A percentile compares a stretch with the other conserved stretches of the same genome.
Conservation (phyloP, 2,113 vertebrate species). For the Natator depressus region DNA sequence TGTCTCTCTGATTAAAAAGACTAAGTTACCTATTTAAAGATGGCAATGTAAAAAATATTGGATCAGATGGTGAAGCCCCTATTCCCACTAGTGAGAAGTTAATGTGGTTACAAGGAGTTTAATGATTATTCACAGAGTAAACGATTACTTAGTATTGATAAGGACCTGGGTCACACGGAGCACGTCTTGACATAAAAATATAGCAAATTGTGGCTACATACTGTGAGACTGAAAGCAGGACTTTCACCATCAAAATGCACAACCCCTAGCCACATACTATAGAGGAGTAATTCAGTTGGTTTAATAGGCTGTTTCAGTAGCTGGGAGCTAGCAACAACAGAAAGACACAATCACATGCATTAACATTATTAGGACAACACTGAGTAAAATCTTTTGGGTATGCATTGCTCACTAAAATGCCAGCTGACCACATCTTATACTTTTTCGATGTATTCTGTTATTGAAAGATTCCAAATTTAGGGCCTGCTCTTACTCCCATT, state of each 20-base stretch:
- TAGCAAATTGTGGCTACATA: neutral
- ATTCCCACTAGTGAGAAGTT: accelerated
- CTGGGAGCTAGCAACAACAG: neutral
- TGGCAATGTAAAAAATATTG: neutral
- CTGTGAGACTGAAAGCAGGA: neutral
- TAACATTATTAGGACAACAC: neutral
- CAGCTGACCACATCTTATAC: neutral
- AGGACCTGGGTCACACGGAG: neutral
- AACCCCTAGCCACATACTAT: neutral
- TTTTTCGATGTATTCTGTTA: neutral
- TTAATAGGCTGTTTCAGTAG: neutral
- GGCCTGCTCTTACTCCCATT: neutral
- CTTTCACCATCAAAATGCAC: neutral
- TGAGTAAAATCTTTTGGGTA: neutral
- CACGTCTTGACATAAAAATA: neutral
- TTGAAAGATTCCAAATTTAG: neutral
- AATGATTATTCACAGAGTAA: neutral
- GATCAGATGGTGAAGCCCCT: neutral
- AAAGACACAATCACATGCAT: neutral
- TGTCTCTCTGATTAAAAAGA: neutral
- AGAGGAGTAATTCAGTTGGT: neutral
- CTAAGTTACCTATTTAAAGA: neutral
- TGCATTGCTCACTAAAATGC: neutral
- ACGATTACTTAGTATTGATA: neutral
- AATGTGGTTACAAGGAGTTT: neutral